Evolutionary conservation across 1,140 invertebrate species (phyloP).

Genomic region (Drosophila serrata): DNA sequence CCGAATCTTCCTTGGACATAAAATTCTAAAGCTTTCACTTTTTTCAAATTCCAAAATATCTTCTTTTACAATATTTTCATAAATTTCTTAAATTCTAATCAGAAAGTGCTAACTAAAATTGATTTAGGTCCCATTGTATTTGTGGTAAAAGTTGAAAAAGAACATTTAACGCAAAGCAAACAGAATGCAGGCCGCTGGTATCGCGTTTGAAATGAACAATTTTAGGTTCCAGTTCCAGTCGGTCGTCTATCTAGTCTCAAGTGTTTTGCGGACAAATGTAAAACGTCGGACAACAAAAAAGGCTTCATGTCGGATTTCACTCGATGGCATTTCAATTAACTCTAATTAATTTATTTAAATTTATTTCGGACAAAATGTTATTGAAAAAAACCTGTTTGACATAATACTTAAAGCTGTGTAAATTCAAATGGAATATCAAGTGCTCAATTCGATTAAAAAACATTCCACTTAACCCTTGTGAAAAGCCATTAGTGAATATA

Average conservation of each 20-base stretch:
- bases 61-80: neutral
- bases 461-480: neutral
- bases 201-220: conserved; percentile 32
- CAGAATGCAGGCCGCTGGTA: conserved; percentile 29
- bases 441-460: conserved; percentile 6
- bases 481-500: neutral
- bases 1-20: no score
- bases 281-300: conserved; percentile 16
- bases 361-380: neutral
- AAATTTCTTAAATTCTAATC: neutral
- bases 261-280: conserved; percentile 38
- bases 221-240: conserved; percentile 37
- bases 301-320: neutral
- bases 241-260: conserved; percentile 46
- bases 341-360: neutral
- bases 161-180: conserved; percentile 27
- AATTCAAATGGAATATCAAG: neutral
- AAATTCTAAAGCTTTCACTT: no score
- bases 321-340: neutral
- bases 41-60: no score
- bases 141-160: conserved; percentile 32
- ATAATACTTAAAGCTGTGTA: conserved; percentile 3
- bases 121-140: conserved; percentile 21
- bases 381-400: neutral
- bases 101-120: neutral